phyloP scores from a whole-genome alignment of 2,888 invertebrate species.

The Chrysolina americana region DNA sequence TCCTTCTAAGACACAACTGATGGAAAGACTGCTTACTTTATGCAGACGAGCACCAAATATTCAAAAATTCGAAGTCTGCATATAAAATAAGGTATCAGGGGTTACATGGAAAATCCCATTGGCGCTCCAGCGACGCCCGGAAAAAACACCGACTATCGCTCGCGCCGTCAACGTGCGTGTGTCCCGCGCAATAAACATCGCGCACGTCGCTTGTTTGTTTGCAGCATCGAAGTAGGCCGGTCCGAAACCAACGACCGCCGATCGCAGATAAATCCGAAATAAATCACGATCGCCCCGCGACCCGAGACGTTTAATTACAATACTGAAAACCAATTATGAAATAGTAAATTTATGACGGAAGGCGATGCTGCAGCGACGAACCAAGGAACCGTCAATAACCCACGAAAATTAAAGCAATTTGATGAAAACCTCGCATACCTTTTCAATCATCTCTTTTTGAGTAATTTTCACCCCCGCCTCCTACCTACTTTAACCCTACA shows the following conservation, averaged over 20 bases:
- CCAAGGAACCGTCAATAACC: neutral
- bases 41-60: too few relatives aligned
- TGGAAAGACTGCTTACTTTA: too few relatives aligned
- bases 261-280: conserved; percentile 63
- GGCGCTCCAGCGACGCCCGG: too few relatives aligned
- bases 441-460: neutral
- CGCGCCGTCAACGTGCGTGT: neutral
- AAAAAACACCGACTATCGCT: neutral
- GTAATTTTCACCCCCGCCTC: too few relatives aligned
- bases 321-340: conserved; percentile 69
- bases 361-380: neutral
- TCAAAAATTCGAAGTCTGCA: too few relatives aligned
- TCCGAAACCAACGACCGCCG: conserved; percentile 48
- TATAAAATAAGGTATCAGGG: too few relatives aligned
- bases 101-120: too few relatives aligned
- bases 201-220: conserved; percentile 63
- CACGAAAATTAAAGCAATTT: neutral
- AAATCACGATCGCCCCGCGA: conserved; percentile 62
- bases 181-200: conserved; percentile 17
- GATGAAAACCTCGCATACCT: neutral
- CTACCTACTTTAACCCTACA: too few relatives aligned
- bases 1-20: too few relatives aligned
- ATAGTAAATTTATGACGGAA: conserved; percentile 65
- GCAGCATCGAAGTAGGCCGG: conserved; percentile 61
- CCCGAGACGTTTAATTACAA: conserved; percentile 66